phyloP scores from a whole-genome alignment of 1,140 invertebrate species.

The Pseudomyrmex concolor region DNA sequence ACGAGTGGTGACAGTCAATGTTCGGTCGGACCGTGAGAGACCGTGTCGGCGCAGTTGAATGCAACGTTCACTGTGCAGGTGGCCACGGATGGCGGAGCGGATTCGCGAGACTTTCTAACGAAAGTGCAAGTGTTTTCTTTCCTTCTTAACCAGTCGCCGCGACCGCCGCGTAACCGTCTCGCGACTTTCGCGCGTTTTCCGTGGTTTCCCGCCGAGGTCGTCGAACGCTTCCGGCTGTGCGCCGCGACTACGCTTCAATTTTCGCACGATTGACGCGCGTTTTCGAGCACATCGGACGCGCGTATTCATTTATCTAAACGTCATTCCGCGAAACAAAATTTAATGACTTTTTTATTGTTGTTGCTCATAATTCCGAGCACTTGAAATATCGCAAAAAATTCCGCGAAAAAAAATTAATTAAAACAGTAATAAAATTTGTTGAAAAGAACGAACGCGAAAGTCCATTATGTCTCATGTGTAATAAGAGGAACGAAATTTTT shows the following conservation, averaged over 20 bases:
- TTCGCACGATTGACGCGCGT: background rate
- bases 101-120: constrained; percentile 84
- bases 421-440: too few relatives aligned
- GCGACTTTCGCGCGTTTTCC: constrained; percentile 79
- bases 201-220: constrained; percentile 78
- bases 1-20: constrained; percentile 59
- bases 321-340: background rate
- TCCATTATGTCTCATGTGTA: too few relatives aligned
- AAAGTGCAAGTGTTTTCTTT: constrained; percentile 84
- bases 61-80: constrained; percentile 58
- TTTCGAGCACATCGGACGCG: background rate
- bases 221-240: constrained; percentile 60
- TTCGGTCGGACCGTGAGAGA: constrained; percentile 66
- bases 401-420: too few relatives aligned
- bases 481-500: background rate
- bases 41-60: constrained; percentile 24
- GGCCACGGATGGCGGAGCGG: constrained; percentile 79
- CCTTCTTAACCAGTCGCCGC: constrained; percentile 74
- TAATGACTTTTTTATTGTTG: too few relatives aligned
- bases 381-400: background rate
- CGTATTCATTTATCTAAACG: background rate
- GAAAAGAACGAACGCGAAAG: too few relatives aligned
- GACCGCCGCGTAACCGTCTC: constrained; percentile 78
- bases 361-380: background rate
- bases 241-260: constrained; percentile 15